Conservation (phyloP, 37 sponge, comb jelly and placozoan genomes). For the Hormiphora californensis region DNA sequence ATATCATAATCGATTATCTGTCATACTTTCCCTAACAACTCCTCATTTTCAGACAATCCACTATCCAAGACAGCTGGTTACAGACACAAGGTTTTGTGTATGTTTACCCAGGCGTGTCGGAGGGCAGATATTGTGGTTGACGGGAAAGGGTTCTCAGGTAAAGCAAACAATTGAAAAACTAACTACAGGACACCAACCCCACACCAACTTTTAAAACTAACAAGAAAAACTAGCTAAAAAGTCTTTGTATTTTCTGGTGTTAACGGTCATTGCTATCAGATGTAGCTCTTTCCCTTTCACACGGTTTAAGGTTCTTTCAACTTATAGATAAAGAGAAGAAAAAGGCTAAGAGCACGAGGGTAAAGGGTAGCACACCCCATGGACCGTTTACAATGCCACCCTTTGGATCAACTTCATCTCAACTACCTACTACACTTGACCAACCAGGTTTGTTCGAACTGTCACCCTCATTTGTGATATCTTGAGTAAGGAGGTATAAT, state of each 20-base stretch:
- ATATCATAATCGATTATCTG: too few relatives aligned
- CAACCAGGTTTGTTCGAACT: too few relatives aligned
- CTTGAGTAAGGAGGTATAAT: too few relatives aligned
- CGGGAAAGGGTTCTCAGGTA: slow-evolving; percentile 42
- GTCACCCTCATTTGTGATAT: too few relatives aligned
- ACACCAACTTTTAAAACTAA: too few relatives aligned
- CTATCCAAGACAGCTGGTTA: background rate
- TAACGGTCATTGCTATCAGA: too few relatives aligned
- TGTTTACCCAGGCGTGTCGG: slow-evolving; percentile 46
- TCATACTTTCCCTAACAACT: too few relatives aligned
- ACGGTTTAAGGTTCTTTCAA: background rate
- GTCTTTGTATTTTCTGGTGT: too few relatives aligned
- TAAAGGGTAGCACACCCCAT: background rate
- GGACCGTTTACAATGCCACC: background rate
- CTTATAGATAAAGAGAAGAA: slow-evolving; percentile 29
- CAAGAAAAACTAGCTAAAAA: too few relatives aligned
- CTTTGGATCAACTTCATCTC: slow-evolving; percentile 11
- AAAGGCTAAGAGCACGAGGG: slow-evolving; percentile 31
- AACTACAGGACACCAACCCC: too few relatives aligned
- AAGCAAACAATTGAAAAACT: too few relatives aligned
- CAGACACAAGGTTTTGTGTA: slow-evolving; percentile 3
- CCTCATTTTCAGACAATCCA: slow-evolving; percentile 14
- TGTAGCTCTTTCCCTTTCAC: too few relatives aligned
- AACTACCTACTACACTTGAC: background rate
- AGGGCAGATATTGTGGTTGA: slow-evolving; percentile 8